A percentile compares a stretch with the other conserved stretches of the same genome.
These are phyloP conservation scores for Indicator maculatus DNA, from an alignment of 2,113 vertebrate genomes.

Conservation along the genomic window DNA sequence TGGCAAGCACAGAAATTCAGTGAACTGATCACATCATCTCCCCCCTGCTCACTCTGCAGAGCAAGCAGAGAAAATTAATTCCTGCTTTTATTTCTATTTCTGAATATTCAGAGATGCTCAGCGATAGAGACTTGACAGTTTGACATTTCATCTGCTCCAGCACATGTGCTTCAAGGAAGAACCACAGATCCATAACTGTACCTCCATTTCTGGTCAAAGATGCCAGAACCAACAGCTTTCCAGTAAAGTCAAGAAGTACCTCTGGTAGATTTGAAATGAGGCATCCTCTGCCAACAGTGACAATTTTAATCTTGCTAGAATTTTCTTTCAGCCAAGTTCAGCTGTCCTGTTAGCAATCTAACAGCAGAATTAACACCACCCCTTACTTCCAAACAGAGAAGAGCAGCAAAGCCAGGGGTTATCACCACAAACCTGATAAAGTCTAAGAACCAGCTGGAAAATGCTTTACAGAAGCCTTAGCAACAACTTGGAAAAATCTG, in stretches of 20 bases:
- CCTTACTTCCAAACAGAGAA: background rate
- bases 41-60: background rate
- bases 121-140: slow-evolving; percentile 49
- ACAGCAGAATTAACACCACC: slow-evolving; percentile 30
- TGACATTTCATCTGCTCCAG: slow-evolving; percentile 63
- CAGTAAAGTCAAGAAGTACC: slow-evolving; percentile 32
- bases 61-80: background rate
- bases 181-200: background rate
- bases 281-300: slow-evolving; percentile 19
- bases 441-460: background rate
- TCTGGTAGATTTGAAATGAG: background rate
- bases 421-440: background rate
- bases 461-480: background rate
- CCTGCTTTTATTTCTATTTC: slow-evolving; percentile 46
- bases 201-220: slow-evolving; percentile 47
- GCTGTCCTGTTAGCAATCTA: slow-evolving; percentile 39
- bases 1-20: background rate
- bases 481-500: background rate
- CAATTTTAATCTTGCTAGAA: slow-evolving; percentile 3
- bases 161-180: slow-evolving; percentile 40
- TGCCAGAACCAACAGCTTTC: slow-evolving; percentile 64
- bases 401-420: slow-evolving; percentile 21
- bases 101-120: background rate
- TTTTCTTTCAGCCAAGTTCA: slow-evolving; percentile 44
- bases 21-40: background rate